Percentiles rank a stretch among this genome's conserved stretches.
These are phyloP conservation scores for Arbacia lixula DNA, from an alignment of 53 echinoderm and acorn worm genomes.

Conservation along the genomic window DNA sequence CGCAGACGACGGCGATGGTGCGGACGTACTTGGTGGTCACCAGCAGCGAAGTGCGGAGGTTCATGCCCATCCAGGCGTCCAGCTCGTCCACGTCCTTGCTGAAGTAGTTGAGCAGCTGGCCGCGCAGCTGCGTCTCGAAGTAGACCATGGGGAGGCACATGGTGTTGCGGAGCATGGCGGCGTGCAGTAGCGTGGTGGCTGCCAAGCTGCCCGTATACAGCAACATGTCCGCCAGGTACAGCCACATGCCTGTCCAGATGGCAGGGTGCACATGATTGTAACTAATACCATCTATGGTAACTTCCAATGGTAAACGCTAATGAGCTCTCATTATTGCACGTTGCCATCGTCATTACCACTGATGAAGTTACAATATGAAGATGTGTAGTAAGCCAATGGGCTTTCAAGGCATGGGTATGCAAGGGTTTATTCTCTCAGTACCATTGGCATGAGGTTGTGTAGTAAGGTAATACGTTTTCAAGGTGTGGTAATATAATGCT, in stretches of 20 bases:
- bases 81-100: constrained; percentile 79
- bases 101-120: constrained; percentile 88
- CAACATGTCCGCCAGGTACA: constrained; percentile 28
- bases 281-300: background rate
- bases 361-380: too few species aligned
- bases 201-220: constrained; percentile 62
- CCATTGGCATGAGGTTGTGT: too few species aligned
- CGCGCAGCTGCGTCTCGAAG: constrained; percentile 86
- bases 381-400: too few species aligned
- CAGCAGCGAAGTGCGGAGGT: constrained; percentile 31
- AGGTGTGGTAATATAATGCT: too few species aligned
- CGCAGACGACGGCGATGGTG: constrained; percentile 54
- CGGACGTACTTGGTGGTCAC: constrained; percentile 44
- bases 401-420: too few species aligned
- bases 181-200: constrained; percentile 65
- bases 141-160: constrained; percentile 80
- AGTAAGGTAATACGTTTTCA: too few species aligned
- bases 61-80: constrained; percentile 55
- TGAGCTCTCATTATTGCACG: too few species aligned
- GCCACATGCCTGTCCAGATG: constrained; percentile 28
- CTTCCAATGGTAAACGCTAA: background rate
- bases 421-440: too few species aligned
- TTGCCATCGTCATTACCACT: too few species aligned
- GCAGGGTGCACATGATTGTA: background rate
- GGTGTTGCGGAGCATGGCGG: constrained; percentile 44